Conservation (phyloP, 1,140 invertebrate species). For the Caenorhabditis inopinata region DNA sequence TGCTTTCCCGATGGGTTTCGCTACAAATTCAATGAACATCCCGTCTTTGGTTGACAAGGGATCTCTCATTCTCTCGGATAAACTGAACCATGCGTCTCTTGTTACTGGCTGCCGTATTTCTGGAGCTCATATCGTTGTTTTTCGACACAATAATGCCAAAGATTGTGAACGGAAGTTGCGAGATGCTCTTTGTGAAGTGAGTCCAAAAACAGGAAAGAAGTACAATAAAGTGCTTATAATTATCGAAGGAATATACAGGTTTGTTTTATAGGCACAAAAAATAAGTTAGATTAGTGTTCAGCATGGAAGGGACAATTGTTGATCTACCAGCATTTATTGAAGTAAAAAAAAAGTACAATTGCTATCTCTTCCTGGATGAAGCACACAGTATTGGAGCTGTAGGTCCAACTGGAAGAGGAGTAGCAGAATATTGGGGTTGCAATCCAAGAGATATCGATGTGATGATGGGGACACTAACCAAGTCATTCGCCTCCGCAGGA, state of each 20-base stretch:
- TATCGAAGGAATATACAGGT: constrained; percentile 67
- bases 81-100: constrained; percentile 69
- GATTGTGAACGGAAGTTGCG: constrained; percentile 67
- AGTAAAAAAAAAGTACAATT: constrained; percentile 70
- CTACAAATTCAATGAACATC: constrained; percentile 91
- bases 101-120: constrained; percentile 68
- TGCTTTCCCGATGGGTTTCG: constrained; percentile 97
- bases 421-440: constrained; percentile 70
- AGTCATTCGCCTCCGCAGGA: constrained; percentile 70
- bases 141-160: constrained; percentile 69
- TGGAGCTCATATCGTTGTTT: constrained; percentile 68
- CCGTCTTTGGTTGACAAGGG: constrained; percentile 79
- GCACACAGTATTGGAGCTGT: constrained; percentile 70
- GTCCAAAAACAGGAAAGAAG: constrained; percentile 67
- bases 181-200: constrained; percentile 67
- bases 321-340: constrained; percentile 68
- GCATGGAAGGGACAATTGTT: constrained; percentile 70
- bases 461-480: constrained; percentile 71
- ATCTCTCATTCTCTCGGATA: constrained; percentile 36
- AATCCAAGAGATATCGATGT: constrained; percentile 70
- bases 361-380: constrained; percentile 70
- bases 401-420: constrained; percentile 68
- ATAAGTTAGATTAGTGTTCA: constrained; percentile 52
- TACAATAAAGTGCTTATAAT: constrained; percentile 65
- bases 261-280: neutral